Base-by-base conservation (phyloP, 37 sponge, comb jelly and placozoan species). In the Trichoplax adhaerens region DNA sequence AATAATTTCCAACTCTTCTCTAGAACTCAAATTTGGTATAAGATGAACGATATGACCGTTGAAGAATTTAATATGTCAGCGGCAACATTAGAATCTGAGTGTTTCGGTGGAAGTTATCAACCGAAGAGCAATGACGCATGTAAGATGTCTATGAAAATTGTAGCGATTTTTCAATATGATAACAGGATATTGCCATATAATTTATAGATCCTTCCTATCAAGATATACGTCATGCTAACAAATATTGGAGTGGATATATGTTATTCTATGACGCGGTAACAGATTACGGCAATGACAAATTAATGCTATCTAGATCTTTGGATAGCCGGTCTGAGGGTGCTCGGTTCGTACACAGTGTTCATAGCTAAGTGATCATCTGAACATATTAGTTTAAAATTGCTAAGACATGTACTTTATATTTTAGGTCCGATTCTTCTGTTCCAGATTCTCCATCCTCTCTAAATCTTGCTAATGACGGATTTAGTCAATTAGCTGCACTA, bases 211-310 rank as follows among this genome's bases (percentile, higher is more conserved):
- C 29, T 29, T 29, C 29, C 29, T 29, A 29, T 29, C 29, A 29
- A 29, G 29, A 29, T 29, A 29, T 29, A 29, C 29, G 29, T 29
- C 29, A 29, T 29, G 29, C 29, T 29, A 29, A 29, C 1, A 82
- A 90, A 29, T 90, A 80, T 65, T 89, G 88, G 87, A 94, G 87
- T 80, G 95, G 87, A 0, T 94, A 94, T 77, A 84, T 94, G 81
- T 74, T 94, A 64, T 89, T 94, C 76, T 94, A 94, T 65, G 84
- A 86, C 65, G 81, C 82, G 6, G 75, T 77, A 54, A 77, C 29
- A 29, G 29, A 29, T 29, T 29, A 29, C 29, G 29, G 29, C 29
- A 29, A 29, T 29, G 29, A 29, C 29, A 29, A 29, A 29, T 29
- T 29, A 29, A 29, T 29, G 29, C 29, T 29, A 29, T 29, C 29